Conservation (phyloP, 2,888 invertebrate genomes). For the Pollenia griseotomentosa region DNA sequence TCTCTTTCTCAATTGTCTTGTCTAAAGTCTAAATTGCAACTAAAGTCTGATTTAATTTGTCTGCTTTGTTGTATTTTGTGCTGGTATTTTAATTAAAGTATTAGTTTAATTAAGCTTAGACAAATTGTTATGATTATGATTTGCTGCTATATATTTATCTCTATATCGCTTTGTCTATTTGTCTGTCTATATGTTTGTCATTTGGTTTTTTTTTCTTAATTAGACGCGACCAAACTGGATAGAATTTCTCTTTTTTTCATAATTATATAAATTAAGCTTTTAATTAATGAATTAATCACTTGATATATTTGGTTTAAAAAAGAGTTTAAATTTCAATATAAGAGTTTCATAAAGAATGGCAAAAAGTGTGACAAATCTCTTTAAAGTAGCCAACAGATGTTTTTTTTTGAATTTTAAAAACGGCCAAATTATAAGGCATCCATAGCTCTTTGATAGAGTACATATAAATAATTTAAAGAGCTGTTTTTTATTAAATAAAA, state of each 20-base stretch:
- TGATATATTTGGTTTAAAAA: background rate
- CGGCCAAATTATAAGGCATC: no score
- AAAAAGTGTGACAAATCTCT: background rate
- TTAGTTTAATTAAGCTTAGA: slow-evolving; percentile 26
- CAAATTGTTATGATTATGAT: slow-evolving; percentile 27
- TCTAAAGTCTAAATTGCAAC: slow-evolving; percentile 68
- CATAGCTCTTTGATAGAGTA: no score
- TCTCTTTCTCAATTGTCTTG: slow-evolving; percentile 51
- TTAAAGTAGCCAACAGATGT: background rate
- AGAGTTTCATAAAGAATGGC: background rate
- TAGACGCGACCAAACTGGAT: slow-evolving; percentile 20
- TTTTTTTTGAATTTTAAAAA: background rate
- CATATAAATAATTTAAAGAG: no score
- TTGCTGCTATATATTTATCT: background rate
- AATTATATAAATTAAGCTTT: slow-evolving; percentile 34
- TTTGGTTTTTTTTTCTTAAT: slow-evolving; percentile 37
- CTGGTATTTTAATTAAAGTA: slow-evolving; percentile 62
- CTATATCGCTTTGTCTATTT: background rate
- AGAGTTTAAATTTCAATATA: slow-evolving; percentile 2
- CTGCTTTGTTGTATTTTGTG: slow-evolving; percentile 28
- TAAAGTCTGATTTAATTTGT: slow-evolving; percentile 58
- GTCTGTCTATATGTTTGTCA: background rate
- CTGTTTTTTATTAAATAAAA: no score
- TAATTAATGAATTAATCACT: slow-evolving; percentile 53
- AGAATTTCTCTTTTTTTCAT: slow-evolving; percentile 46